phyloP scores from a whole-genome alignment of 2,888 invertebrate genomes.

The Sycophila texana region DNA sequence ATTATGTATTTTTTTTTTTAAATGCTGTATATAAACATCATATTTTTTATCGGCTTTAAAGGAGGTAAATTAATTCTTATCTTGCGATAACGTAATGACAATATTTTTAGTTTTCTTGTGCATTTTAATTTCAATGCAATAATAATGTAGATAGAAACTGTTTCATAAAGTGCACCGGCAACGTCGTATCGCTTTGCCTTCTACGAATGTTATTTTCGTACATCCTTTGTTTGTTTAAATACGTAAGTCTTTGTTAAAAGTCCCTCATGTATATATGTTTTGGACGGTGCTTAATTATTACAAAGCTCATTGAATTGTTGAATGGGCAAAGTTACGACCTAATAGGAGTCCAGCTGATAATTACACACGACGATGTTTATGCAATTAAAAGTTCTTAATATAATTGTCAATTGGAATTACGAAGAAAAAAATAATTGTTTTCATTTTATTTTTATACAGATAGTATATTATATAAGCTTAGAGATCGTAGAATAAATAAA shows the following conservation, averaged over 20 bases:
- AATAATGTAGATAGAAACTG: not conserved
- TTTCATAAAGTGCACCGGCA: not conserved
- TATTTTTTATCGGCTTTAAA: no score
- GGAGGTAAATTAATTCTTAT: no score
- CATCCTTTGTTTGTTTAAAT: conserved; percentile 6
- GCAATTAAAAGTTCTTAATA: no score
- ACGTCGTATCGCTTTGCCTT: not conserved
- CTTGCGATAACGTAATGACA: no score
- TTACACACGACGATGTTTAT: not conserved
- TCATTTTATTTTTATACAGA: no score
- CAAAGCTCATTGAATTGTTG: conserved; percentile 24
- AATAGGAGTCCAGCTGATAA: not conserved
- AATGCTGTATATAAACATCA: no score
- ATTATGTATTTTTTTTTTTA: no score
- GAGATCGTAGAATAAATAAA: no score
- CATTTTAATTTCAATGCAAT: not conserved
- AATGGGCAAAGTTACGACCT: conserved; percentile 14
- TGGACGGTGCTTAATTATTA: not conserved
- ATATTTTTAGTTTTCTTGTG: no score
- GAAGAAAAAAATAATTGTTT: no score
- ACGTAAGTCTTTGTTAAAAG: conserved; percentile 8
- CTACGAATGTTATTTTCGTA: not conserved
- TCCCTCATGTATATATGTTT: conserved; percentile 12
- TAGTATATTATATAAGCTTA: no score
- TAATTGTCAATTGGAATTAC: no score